Percentiles rank a stretch among this genome's conserved stretches.
Evolutionary conservation across 2,888 invertebrate species (phyloP).

Genomic region (Spilarctia lutea): DNA sequence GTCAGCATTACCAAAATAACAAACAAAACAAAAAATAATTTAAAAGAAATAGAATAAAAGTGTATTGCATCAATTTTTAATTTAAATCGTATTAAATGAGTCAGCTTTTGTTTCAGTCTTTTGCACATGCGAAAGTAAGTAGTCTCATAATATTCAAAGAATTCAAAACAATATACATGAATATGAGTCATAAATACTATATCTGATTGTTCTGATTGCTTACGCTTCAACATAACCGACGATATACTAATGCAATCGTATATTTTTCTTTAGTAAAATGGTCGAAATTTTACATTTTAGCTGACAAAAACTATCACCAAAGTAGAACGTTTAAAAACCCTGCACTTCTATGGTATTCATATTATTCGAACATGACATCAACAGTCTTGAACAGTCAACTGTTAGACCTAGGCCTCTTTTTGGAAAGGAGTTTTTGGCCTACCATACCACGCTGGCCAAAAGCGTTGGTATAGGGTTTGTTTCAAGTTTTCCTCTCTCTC

Average conservation of each 20-base stretch:
- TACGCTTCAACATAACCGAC: too few species aligned
- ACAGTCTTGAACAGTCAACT: background rate
- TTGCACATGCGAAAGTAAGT: conserved; percentile 1
- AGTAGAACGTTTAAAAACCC: background rate
- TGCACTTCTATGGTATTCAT: background rate
- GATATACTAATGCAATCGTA: background rate
- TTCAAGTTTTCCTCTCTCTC: too few species aligned
- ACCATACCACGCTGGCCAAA: too few species aligned
- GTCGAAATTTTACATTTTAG: background rate
- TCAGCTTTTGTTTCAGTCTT: background rate
- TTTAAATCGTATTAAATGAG: background rate
- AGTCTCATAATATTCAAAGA: background rate
- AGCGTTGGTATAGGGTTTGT: too few species aligned
- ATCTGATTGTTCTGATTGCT: too few species aligned
- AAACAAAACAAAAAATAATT: too few species aligned
- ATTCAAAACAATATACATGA: conserved; percentile 3
- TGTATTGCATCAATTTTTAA: background rate
- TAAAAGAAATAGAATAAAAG: background rate
- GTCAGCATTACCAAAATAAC: background rate
- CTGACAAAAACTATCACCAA: background rate
- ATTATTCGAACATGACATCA: background rate
- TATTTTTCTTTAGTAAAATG: background rate
- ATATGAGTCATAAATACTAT: background rate
- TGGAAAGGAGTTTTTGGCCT: background rate
- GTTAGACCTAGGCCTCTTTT: background rate